Base-by-base conservation (phyloP, 2,888 invertebrate species). In the Vandiemenella viatica region DNA sequence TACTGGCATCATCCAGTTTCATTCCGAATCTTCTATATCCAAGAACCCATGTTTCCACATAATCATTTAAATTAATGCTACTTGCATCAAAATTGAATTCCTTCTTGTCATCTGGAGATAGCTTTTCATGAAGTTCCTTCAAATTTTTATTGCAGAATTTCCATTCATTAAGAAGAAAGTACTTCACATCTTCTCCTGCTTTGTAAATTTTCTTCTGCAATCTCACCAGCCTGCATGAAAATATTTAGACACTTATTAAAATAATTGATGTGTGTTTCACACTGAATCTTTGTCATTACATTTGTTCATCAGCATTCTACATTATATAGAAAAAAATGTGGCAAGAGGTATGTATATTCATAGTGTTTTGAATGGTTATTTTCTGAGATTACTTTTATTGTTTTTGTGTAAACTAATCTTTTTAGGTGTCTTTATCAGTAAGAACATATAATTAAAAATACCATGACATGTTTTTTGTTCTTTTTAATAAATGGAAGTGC, bases 141-240 rank as follows among this genome's bases (percentile, higher is more conserved):
- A 62, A 59, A 51, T 66, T 66, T 18, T 60, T 59, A 37, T 60
- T 62, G 21, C 55, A 56, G 56, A 66, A 67, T 22, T 55, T 57
- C 73, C 73, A 74, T 45, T 69, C 65, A 44, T 68, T 63, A 19
- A 63, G 62, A 38, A 71, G 68, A 59, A 73, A 74, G 59, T 67
- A 73, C 49, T 68, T 64, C 50, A 73, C 58, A 1, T 63, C 63
- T 45, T 61, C 62, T 47, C 70, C 62, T 4, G 70, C 65, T 49
- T 63, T 61, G 53, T 68, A 69, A 48, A 73, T 64, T 50, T 65
- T 65, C 50, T 62, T 63, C 56, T 71, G 71, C 32, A 69, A 60
- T 56, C 63, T 66, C 51, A 71, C 67, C 63, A 71, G 68, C 56
- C 71, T 71, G 55, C 42, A 55, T 43, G 19, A 37, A 32, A 46